A percentile compares a stretch with the other conserved stretches of the same genome.
Conservation (phyloP, 2,888 invertebrate species). For the Stramonita haemastoma region DNA sequence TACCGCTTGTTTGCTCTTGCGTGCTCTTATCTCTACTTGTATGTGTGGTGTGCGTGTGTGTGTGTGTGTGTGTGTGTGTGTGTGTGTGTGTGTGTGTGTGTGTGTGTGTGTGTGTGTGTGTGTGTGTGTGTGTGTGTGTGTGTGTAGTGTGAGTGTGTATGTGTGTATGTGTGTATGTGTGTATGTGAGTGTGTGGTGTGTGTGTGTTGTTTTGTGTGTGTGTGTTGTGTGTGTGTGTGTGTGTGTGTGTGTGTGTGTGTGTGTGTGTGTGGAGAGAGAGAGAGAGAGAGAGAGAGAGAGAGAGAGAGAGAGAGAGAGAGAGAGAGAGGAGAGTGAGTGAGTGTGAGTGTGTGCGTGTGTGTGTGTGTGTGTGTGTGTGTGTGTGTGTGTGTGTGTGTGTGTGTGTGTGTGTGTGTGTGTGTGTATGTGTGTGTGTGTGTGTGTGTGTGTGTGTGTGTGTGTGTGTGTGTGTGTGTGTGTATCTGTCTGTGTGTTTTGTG, state of each 20-base stretch:
- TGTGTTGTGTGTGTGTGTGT: not conserved
- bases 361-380: slow-evolving; percentile 10
- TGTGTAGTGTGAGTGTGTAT: not conserved
- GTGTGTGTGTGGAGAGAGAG: too few species aligned
- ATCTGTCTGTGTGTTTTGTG: not conserved
- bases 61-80: slow-evolving; percentile 4
- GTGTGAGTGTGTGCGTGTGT: not conserved
- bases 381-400: not conserved
- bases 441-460: not conserved
- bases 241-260: not conserved
- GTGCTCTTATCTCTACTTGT: not conserved
- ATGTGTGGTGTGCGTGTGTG: not conserved
- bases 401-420: not conserved
- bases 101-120: too few species aligned
- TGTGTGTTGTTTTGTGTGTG: not conserved
- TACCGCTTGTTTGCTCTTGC: not conserved
- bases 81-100: not conserved
- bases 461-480: not conserved
- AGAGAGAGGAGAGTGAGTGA: not conserved
- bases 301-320: too few species aligned
- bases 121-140: too few species aligned
- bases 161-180: not conserved
- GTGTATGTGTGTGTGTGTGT: not conserved
- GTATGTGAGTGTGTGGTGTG: not conserved
- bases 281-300: too few species aligned